Evolutionary conservation across 2,113 vertebrate genomes (phyloP).

Genomic region (Campylorhamphus procurvoides): DNA sequence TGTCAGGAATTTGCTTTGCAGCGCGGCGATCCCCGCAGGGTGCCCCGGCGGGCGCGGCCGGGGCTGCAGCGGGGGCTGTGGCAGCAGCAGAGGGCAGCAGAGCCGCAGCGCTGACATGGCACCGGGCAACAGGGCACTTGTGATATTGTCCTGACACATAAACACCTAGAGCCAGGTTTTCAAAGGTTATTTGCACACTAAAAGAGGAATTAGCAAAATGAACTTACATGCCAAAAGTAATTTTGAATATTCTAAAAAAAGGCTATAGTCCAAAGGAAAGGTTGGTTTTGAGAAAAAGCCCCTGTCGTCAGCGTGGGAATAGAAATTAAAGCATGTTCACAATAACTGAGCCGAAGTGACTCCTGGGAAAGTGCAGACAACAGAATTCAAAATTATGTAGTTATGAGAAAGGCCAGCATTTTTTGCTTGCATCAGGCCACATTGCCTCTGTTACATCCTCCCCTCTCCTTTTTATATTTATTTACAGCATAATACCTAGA

Average conservation of each 20-base stretch:
- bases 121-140: conserved; percentile 63
- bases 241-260: conserved; percentile 74
- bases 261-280: neutral
- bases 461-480: neutral
- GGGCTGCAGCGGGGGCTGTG: neutral
- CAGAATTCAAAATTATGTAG: neutral
- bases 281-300: neutral
- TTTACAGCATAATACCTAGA: neutral
- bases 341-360: neutral
- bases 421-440: neutral
- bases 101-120: conserved; percentile 70
- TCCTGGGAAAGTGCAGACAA: neutral
- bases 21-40: fast-evolving
- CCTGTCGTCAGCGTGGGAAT: neutral
- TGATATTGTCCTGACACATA: conserved; percentile 79
- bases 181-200: conserved; percentile 79
- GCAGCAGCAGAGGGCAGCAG: conserved; percentile 86
- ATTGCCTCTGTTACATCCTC: neutral
- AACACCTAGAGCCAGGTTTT: conserved; percentile 74
- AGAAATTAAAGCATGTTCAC: neutral
- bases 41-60: neutral
- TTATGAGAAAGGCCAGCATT: neutral
- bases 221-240: conserved; percentile 76
- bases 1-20: fast-evolving
- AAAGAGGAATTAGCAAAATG: conserved; percentile 79